Base-by-base conservation (phyloP, 2,888 invertebrate genomes). In the Orthosia incerta region DNA sequence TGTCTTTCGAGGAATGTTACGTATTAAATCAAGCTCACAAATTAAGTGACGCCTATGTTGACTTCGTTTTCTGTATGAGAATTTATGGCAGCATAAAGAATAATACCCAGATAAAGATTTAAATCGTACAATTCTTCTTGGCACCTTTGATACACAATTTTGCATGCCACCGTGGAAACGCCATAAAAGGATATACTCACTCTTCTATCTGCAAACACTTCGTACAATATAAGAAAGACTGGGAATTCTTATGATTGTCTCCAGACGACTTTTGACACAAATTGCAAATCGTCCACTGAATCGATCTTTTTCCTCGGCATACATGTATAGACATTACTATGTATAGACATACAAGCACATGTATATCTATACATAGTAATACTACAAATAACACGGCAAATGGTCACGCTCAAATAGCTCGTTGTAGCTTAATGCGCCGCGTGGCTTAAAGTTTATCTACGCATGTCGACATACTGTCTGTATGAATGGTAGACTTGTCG, bases 391-490 rank as follows among this genome's bases (percentile, higher is more conserved):
- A 77, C 78, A 79, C 69, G 51, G 63, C 66, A 74, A 83, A 73
- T 79, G 80, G 83, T 80, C 86, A 83, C 88, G 86, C 87, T 85
- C 75, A 71, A 82, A 71, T 76, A 76, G 76, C 65, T 82, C 79
- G 78, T 79, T 74, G 61, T 50, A 85, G 71, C 83, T 76, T 75
- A 85, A 81, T 76, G 77, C 69, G 66, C 69, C 76, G 77, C 75
- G 63, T 69, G 64, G 74, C 73, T 68, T 46, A 83, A 82, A 31
- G 78, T 86, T 80, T 53, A 62, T 71, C 60, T 23, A 50, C 61
- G 53, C 59, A 31, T 3, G 16, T 39, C 16, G 59, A 77, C 73
- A 75, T 62, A 76, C 60, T 46, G 71, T 0, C 31, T 31, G 31
- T 7, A 31, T 7, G 5, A 7, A 31, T 31, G 31, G 5, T 7